A percentile compares a stretch with the other conserved stretches of the same genome.
phyloP scores from a whole-genome alignment of 2,888 invertebrate genomes.

The Drosophila kanekoi region DNA sequence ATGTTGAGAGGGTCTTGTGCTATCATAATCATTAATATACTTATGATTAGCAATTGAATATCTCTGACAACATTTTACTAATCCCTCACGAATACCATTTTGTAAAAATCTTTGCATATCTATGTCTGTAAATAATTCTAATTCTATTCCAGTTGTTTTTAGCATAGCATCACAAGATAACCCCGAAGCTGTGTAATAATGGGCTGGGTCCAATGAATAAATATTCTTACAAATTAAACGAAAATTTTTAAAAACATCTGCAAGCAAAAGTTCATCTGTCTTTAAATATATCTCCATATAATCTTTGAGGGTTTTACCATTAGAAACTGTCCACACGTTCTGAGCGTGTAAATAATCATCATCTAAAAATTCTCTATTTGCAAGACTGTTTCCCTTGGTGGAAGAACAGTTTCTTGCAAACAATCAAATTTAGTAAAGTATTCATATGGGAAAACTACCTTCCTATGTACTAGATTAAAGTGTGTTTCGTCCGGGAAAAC shows the following conservation, averaged over 20 bases:
- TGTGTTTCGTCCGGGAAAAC: too few species aligned
- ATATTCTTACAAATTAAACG: too few species aligned
- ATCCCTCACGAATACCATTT: slow-evolving; percentile 71
- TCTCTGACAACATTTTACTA: slow-evolving; percentile 69
- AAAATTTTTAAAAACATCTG: too few species aligned
- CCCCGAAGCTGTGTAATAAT: too few species aligned
- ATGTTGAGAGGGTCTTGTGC: slow-evolving; percentile 42
- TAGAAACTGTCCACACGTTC: slow-evolving; percentile 16
- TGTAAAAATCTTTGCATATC: slow-evolving; percentile 74
- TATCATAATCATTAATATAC: slow-evolving; percentile 74
- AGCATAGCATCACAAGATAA: slow-evolving; percentile 37
- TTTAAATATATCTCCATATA: slow-evolving; percentile 14
- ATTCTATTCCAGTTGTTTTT: slow-evolving; percentile 69
- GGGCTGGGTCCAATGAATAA: too few species aligned
- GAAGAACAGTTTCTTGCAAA: neutral
- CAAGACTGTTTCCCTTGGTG: slow-evolving; percentile 1
- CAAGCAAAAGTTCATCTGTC: neutral
- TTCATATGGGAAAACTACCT: slow-evolving; percentile 10
- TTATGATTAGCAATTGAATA: slow-evolving; percentile 80
- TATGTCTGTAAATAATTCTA: slow-evolving; percentile 80
- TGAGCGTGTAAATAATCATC: slow-evolving; percentile 10
- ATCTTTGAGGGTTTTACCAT: slow-evolving; percentile 3
- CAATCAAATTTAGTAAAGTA: slow-evolving; percentile 1
- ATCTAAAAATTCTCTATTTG: neutral
- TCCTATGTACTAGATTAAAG: neutral